Evolutionary conservation across 2,797 vertebrate genomes (phyloP), one percentile per base, ranked within the genome.

Genomic region (Silurus aristotelis): DNA sequence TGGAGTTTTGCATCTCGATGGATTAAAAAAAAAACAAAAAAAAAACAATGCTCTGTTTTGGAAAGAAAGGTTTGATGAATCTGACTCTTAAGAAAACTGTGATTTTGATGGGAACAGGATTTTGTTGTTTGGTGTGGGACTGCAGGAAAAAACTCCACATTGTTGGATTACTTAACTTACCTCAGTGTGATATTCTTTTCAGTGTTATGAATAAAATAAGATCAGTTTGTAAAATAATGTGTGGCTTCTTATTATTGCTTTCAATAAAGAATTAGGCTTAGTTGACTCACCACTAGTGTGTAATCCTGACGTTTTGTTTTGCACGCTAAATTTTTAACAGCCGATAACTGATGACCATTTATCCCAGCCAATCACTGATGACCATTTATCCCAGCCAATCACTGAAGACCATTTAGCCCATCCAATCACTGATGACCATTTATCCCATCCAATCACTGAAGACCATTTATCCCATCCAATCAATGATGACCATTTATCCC

Each of bases 111-210:
- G 64, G 76, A 68, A 87, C 64, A 83, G 78, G 38, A 67, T 58
- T 86, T 83, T 85, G 66, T 27, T 80, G 58, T 60, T 82, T 80
- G 80, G 25, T 83, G 79, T 87, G 92, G 94, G 92, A 92, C 87
- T 78, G 82, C 89, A 90, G 92, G 90, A 91, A 92, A 86, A 92
- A 93, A 87, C 91, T 90, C 93, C 85, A 91, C 91, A 88, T 91
- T 94, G 94, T 94, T 95, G 95, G 95, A 95, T 96, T 95, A 96
- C 96, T 97, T 95, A 93, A 95, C 93, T 97, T 97, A 97, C 97
- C 97, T 98, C 97, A 96, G 95, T 95, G 96, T 98, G 96, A 97
- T 97, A 95, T 95, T 96, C 95, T 93, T 91, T 94, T 96, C 94
- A 93, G 95, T 97, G 96, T 97, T 98, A 96, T 94, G 97, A 97